Conservation (phyloP, 2,797 vertebrate genomes). For the Limnodromus scolopaceus region DNA sequence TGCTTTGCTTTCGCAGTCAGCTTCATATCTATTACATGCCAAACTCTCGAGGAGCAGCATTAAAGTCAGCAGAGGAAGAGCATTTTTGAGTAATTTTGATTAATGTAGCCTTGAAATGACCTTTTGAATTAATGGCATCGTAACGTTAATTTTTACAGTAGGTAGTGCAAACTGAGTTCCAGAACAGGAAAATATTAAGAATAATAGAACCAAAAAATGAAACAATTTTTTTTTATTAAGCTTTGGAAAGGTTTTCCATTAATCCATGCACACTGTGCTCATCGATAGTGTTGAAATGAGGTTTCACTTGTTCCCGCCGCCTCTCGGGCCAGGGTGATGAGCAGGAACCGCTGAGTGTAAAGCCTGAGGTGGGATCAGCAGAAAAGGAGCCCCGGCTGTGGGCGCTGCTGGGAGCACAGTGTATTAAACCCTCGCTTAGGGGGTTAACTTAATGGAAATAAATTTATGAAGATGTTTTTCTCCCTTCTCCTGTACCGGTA, state of each 20-base stretch:
- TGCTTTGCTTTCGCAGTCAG: neutral
- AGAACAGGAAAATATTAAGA: neutral
- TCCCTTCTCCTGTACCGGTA: neutral
- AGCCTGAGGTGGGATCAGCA: conserved; percentile 31
- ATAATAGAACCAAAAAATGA: neutral
- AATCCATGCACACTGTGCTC: neutral
- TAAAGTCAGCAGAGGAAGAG: neutral
- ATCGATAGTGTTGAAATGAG: neutral
- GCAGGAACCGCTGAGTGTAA: conserved; percentile 40
- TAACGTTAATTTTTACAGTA: neutral
- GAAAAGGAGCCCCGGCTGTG: neutral
- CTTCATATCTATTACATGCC: neutral
- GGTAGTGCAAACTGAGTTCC: neutral
- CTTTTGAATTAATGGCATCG: neutral
- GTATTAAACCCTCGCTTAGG: neutral
- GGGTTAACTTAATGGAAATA: neutral
- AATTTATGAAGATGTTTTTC: neutral
- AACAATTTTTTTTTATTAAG: neutral
- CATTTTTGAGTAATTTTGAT: neutral
- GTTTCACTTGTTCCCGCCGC: conserved; percentile 25
- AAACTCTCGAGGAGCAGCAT: neutral
- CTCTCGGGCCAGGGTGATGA: neutral
- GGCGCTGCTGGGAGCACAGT: neutral
- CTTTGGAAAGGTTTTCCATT: neutral
- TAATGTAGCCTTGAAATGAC: neutral